Evolutionary conservation across 2,797 vertebrate genomes (phyloP), one percentile per base, ranked within the genome.

Genomic region (Enteromius argenteus): DNA sequence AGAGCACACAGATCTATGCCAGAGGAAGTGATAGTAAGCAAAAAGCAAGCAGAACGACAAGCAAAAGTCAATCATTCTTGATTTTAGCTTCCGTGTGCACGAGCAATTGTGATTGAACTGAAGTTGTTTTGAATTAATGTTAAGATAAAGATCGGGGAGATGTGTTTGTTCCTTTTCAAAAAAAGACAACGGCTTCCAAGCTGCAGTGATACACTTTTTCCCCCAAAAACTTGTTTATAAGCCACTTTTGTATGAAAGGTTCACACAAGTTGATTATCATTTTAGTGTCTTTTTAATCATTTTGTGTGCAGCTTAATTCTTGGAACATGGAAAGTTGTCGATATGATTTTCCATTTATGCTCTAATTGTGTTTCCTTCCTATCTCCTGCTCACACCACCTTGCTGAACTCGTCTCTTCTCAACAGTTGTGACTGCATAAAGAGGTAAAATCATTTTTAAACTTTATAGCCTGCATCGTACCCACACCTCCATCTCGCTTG

Each of bases 1-100:
- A 93, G 90, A 86, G 87, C 87, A 85, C 89, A 88, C 86, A 89
- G 81, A 94, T 95, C 92, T 91, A 84, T 93, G 86, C 87, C 86
- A 67, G 84, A 85, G 85, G 88, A 91, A 91, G 86, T 90, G 87
- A 89, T 88, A 90, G 89, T 88, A 86, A 89, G 80, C 87, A 89
- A 75, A 87, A 87, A 85, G 86, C 85, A 85, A 76, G 81, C 84
- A 86, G 73, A 87, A 85, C 44, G 85, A 90, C 90, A 75, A 73
- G 87, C 71, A 88, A 89, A 87, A 90, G 88, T 90, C 83, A 86
- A 87, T 92, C 87, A 91, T 91, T 89, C 86, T 87, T 71, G 85
- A 87, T 89, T 91, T 90, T 76, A 69, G 79, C 77, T 87, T 67
- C 78, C 49, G 62, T 56, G 21, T 84, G 62, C 81, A 49, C 85